Evolutionary conservation across 1,140 invertebrate species (phyloP), one percentile per base, ranked within the genome.

Genomic region (Bradynema listronoti): DNA sequence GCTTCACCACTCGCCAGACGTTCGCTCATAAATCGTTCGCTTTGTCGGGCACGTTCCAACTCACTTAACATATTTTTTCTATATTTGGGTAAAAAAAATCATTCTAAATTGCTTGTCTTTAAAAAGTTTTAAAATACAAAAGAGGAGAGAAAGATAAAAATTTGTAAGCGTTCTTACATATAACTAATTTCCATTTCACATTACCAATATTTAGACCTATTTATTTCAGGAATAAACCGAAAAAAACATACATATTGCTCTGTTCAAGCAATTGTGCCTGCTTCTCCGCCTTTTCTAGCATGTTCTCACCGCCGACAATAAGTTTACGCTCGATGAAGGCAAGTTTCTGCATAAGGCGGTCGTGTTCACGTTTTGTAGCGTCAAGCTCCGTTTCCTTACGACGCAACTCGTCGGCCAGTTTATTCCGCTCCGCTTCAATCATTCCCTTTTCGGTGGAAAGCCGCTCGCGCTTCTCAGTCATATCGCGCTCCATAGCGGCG

Each of bases 251-350:
- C 67, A 25, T 56, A 49, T 83, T n/a, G 89, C 87, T 89, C 59
- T 89, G 88, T 68, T 91, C 89, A 14, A 98, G 81, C 24, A 97
- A 80, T 57, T 86, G 83, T 66, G 96, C 89, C 75, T 98, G 92
- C 6, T 88, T 85, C 79, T 97, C 90, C 0, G 91, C 92, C 78
- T 96, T 97, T 78, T 97, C 92, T 56, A 98, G 83, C 6, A 99
- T 83, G 82, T 99, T 98, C 80, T 96, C 94, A 5, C 94, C 95
- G 1, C 95, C 95, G 6, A 97, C 88, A 22, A 98, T 84, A 51
- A 99, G 92, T 78, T 94, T 91, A 56, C 89, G 90, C 79, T 97
- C 90, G 46, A 99, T 84, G 22, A 86, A 86, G 63, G 87, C 84
- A 54, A 98, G 84, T 78, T 94, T 92, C 59, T 90, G 85, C 59